Conservation (phyloP, 2,113 vertebrate species). For the Psilopsiagon aurifrons region DNA sequence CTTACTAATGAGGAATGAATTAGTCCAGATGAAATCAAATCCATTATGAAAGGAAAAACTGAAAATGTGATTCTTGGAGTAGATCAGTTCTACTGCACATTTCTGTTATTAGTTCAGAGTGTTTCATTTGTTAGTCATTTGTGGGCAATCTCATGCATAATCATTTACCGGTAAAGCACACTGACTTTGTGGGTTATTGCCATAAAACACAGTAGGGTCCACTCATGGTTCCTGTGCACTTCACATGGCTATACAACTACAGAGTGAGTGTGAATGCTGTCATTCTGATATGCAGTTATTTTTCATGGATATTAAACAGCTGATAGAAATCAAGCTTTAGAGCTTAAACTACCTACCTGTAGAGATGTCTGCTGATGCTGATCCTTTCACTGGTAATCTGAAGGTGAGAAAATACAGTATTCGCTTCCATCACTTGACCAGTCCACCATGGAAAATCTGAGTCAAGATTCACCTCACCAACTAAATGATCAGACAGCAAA, state of each 20-base stretch:
- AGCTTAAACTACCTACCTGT: slow-evolving; percentile 28
- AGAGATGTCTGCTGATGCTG: background rate
- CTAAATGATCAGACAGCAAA: slow-evolving; percentile 31
- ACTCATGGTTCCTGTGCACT: background rate
- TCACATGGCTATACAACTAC: background rate
- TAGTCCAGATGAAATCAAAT: slow-evolving; percentile 29
- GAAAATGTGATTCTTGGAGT: background rate
- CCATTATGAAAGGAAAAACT: background rate
- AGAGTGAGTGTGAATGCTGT: background rate
- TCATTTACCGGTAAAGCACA: background rate
- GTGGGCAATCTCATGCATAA: background rate
- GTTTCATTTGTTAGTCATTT: background rate
- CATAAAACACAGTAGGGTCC: background rate
- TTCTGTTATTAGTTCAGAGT: background rate
- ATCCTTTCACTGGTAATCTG: background rate
- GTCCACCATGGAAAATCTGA: background rate
- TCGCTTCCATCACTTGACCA: background rate
- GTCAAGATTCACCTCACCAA: slow-evolving; percentile 36
- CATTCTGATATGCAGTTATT: background rate
- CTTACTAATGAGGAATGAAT: slow-evolving; percentile 44
- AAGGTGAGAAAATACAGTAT: slow-evolving; percentile 9
- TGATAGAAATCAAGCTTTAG: slow-evolving; percentile 6
- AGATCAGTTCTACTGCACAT: background rate
- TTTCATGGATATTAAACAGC: background rate
- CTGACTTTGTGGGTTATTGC: background rate